Evolutionary conservation across 2,113 vertebrate species (phyloP).

Genomic region (Albula glossodonta): DNA sequence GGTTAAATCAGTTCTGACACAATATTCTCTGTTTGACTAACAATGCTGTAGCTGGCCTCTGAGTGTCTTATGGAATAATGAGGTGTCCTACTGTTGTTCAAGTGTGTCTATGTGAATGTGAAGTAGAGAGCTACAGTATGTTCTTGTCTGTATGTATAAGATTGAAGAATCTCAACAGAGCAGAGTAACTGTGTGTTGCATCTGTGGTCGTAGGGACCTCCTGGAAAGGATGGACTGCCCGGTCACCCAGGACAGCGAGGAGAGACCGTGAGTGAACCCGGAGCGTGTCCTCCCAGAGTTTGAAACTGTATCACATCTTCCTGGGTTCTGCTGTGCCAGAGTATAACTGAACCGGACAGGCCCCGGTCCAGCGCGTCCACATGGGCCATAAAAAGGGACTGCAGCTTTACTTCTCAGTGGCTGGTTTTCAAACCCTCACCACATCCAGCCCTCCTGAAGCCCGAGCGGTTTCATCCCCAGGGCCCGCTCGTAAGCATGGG

Average conservation of each 20-base stretch:
- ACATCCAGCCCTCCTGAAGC: no score
- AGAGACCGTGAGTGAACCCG: conserved; percentile 85
- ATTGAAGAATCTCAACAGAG: conserved; percentile 37
- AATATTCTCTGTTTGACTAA: neutral
- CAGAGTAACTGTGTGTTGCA: conserved; percentile 13
- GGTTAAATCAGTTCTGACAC: neutral
- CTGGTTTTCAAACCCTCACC: no score
- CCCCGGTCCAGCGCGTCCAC: no score
- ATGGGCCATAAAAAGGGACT: no score
- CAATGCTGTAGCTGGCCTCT: neutral
- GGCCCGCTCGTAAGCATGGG: no score
- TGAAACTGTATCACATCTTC: neutral
- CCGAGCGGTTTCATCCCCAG: no score
- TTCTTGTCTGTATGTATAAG: neutral
- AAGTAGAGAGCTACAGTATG: neutral
- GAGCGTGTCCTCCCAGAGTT: neutral
- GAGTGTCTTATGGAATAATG: neutral
- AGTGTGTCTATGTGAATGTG: conserved; percentile 29
- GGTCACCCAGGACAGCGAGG: conserved; percentile 96
- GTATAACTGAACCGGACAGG: no score
- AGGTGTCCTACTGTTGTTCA: conserved; percentile 8
- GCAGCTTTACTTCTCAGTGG: no score
- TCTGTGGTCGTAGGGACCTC: conserved; percentile 80
- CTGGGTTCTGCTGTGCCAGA: no score
- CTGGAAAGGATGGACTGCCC: conserved; percentile 94